Base-by-base conservation (phyloP, 2,113 vertebrate genomes). In the Brienomyrus brachyistius region DNA sequence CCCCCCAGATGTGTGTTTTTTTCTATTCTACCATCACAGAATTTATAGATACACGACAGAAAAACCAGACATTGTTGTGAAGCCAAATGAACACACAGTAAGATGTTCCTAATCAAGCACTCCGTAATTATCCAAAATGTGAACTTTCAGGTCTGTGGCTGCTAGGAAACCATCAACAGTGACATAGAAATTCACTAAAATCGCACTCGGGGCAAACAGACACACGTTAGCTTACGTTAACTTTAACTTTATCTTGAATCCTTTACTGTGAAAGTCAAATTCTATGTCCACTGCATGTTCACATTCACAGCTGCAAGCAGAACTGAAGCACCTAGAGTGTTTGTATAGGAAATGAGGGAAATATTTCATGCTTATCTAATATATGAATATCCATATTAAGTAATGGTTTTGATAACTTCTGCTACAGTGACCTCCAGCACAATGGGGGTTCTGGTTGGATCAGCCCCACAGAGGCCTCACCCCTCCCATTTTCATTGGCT, bases 251-350 rank as follows among this genome's bases (percentile, higher is more conserved):
- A 66, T 89, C 40, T 91, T 48, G 45, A 31, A 77, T 90, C 91
- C 27, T 90, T 91, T 88, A 87, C 40, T 91, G 90, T 87, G 89
- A 89, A 82, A 45, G 15, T 59, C 74, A 54, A 43, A 50, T 89
- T 89, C 80, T 43, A 47, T 47, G 19, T 48, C 23, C 80, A 9
- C 23, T 77, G 70, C 3, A 43, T 19, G 45, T 83, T 45, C 1
- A 47, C 40, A 47, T 43, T 21, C 21, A 35, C 27, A 86, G 10
- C 6, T 86, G 15, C 48, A 56, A 52, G 7, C 51, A 23, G 31
- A 52, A 8, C 47, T 54, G 83, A 85, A 1, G 4, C 43, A 85
- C 23, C 48, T 51, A 27, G 23, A 54, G 50, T n/a, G 5, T n/a
- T 50, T 48, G 45, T 48, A 85, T 11, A n/a, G 21, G 83, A n/a